phyloP scores from a whole-genome alignment of 2,888 invertebrate species.

The Crepidodera aurea region DNA sequence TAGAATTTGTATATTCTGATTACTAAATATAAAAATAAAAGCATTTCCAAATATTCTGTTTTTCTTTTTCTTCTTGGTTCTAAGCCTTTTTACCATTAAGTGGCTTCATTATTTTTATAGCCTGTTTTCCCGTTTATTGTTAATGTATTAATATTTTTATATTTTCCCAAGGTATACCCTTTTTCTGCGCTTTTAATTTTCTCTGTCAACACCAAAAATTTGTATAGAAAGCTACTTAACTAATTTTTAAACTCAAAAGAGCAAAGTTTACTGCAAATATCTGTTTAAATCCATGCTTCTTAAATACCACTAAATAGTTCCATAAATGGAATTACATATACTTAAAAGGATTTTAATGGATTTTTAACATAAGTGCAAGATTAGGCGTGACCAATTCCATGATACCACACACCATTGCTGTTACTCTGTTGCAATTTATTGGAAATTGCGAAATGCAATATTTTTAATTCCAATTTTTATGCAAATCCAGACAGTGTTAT shows the following conservation, averaged over 20 bases:
- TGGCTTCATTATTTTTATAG: too few species aligned
- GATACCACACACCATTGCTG: constrained; percentile 1
- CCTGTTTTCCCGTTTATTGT: too few species aligned
- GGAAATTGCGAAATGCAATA: not conserved
- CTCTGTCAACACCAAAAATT: too few species aligned
- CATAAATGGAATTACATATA: not conserved
- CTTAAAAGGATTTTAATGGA: constrained; percentile 9
- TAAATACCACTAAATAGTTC: constrained; percentile 1
- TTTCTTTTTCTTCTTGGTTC: too few species aligned
- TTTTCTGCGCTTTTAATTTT: too few species aligned
- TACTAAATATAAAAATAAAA: too few species aligned
- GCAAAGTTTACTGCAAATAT: not conserved
- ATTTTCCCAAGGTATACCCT: too few species aligned
- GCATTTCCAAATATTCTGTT: too few species aligned
- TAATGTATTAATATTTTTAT: too few species aligned
- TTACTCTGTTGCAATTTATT: not conserved
- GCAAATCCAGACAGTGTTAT: not conserved
- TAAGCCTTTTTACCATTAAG: too few species aligned
- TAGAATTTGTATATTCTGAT: too few species aligned
- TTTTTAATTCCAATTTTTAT: constrained; percentile 11
- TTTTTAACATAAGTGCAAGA: constrained; percentile 8
- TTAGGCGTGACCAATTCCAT: constrained; percentile 9
- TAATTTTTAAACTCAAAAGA: not conserved
- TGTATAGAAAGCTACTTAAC: too few species aligned
- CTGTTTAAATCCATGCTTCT: not conserved